phyloP scores from a whole-genome alignment of 64 coral and sea anemone species.

The Montipora efflorescens region DNA sequence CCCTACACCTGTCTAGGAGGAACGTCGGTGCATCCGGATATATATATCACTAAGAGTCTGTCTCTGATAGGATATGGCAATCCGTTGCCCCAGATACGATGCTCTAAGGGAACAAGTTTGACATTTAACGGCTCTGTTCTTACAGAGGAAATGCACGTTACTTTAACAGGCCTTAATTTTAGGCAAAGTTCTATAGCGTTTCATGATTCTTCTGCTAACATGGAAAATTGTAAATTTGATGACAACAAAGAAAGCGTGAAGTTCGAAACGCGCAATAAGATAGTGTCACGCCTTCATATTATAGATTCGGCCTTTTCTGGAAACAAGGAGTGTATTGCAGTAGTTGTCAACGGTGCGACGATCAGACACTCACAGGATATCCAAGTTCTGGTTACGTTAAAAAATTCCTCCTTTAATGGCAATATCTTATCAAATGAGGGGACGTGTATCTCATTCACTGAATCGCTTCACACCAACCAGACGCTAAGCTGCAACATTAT shows the following conservation, averaged over 20 bases:
- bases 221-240: constrained; percentile 23
- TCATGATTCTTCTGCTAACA: constrained; percentile 16
- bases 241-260: background rate
- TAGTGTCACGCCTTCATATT: background rate
- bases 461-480: background rate
- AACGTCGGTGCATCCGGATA: constrained; percentile 34
- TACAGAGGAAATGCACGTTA: background rate
- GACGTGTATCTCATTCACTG: too few relatives aligned
- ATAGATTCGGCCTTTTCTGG: constrained; percentile 25
- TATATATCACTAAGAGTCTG: constrained; percentile 64
- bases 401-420: too few relatives aligned
- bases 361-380: too few relatives aligned
- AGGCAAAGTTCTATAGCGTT: background rate
- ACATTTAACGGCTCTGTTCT: constrained; percentile 17
- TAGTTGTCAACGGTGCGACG: background rate
- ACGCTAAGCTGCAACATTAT: background rate
- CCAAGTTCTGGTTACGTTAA: too few relatives aligned
- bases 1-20: constrained; percentile 62
- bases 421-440: too few relatives aligned
- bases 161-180: background rate
- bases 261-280: background rate
- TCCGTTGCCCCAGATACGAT: constrained; percentile 43
- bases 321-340: constrained; percentile 36
- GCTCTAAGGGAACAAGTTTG: constrained; percentile 19
- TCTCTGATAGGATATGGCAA: constrained; percentile 44